Percentiles rank a stretch among this genome's conserved stretches.
Evolutionary conservation across 2,797 vertebrate species (phyloP).

Genomic region (Sebastes iracundus): DNA sequence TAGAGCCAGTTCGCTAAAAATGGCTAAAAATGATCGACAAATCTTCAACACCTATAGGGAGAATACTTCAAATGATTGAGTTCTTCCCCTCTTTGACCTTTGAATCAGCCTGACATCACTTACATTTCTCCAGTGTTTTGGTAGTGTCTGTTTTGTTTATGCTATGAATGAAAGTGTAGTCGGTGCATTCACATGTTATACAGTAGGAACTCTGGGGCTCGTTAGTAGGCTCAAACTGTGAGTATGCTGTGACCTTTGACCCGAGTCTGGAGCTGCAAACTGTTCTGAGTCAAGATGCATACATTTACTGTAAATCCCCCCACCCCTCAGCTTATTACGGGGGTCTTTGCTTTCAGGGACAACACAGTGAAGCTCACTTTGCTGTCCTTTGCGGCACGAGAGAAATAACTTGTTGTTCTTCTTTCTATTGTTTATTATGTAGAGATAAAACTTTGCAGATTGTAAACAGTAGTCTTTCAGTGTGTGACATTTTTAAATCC

Average conservation of each 20-base stretch:
- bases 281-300: background rate
- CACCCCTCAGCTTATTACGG: background rate
- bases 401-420: background rate
- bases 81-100: background rate
- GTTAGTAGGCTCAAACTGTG: conserved; percentile 57
- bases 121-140: background rate
- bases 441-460: background rate
- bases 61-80: background rate
- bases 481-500: background rate
- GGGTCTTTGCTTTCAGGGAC: background rate
- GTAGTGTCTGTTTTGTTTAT: background rate
- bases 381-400: background rate
- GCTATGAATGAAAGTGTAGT: background rate
- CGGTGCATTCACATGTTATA: conserved; percentile 15
- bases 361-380: background rate
- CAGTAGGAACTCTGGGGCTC: conserved; percentile 33
- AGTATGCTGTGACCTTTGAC: conserved; percentile 28
- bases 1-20: background rate
- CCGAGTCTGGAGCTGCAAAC: conserved; percentile 16
- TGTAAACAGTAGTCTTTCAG: background rate
- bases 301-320: background rate
- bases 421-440: background rate
- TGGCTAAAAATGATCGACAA: background rate
- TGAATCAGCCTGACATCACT: background rate
- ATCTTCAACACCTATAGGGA: background rate